phyloP scores from a whole-genome alignment of 2,888 invertebrate genomes.

The Agriotes lineatus region DNA sequence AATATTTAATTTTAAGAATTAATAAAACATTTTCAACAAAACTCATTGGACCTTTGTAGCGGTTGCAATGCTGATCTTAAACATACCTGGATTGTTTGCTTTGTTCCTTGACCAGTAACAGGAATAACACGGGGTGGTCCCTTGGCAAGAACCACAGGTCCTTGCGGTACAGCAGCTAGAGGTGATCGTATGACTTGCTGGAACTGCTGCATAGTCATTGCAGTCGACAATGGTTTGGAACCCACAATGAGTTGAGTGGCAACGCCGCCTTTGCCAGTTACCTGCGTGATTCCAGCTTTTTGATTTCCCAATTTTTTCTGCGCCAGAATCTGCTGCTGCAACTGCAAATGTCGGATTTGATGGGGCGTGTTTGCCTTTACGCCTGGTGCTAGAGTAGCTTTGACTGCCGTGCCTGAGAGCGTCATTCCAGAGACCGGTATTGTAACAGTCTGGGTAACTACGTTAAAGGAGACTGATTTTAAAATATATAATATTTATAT shows the following conservation, averaged over 20 bases:
- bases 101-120: conserved; percentile 69
- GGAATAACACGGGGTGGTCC: conserved; percentile 76
- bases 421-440: conserved; percentile 69
- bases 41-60: no score
- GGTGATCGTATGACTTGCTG: conserved; percentile 73
- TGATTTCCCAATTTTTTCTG: conserved; percentile 72
- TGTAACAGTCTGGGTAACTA: conserved; percentile 66
- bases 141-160: conserved; percentile 74
- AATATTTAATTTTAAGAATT: no score
- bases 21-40: no score
- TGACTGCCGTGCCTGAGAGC: conserved; percentile 64
- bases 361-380: conserved; percentile 71
- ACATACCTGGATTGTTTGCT: conserved; percentile 72
- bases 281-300: conserved; percentile 73
- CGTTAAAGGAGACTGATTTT: no score
- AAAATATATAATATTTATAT: no score
- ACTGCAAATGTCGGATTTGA: conserved; percentile 75
- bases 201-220: conserved; percentile 80
- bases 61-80: no score
- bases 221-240: conserved; percentile 72
- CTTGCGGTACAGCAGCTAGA: conserved; percentile 68
- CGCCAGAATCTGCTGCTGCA: conserved; percentile 71
- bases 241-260: conserved; percentile 80
- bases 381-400: conserved; percentile 58
- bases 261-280: conserved; percentile 66